phyloP scores from a whole-genome alignment of 2,113 vertebrate species.

The Uria lomvia region DNA sequence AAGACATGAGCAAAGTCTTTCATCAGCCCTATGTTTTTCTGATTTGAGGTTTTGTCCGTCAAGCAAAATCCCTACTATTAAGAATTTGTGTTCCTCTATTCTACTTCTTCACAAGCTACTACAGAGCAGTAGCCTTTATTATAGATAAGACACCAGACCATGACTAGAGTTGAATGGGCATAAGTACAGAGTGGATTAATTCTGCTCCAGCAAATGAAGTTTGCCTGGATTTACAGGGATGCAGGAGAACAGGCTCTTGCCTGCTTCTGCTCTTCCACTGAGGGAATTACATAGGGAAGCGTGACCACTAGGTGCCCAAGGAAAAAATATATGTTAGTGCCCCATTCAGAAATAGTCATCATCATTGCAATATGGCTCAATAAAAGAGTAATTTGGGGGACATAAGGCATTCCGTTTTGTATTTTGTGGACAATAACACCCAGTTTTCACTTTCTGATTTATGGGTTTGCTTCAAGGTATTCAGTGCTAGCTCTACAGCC shows the following conservation, averaged over 20 bases:
- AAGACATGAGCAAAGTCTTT: not conserved
- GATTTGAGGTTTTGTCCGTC: not conserved
- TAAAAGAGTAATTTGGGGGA: conserved; percentile 1
- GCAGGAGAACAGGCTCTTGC: not conserved
- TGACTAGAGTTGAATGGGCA: not conserved
- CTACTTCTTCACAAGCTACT: not conserved
- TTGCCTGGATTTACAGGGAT: not conserved
- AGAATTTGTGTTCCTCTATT: not conserved
- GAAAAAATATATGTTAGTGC: not conserved
- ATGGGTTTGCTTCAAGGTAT: conserved; percentile 13
- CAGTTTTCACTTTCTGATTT: conserved; percentile 2
- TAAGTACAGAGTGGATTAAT: not conserved
- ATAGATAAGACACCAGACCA: not conserved
- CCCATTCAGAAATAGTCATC: not conserved
- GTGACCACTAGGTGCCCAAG: not conserved
- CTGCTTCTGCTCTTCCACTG: not conserved
- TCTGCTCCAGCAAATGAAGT: not conserved
- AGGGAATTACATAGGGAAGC: not conserved
- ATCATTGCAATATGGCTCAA: not conserved
- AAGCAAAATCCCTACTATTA: not conserved
- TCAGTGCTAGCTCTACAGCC: conserved; percentile 1
- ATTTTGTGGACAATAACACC: not conserved
- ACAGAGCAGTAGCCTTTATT: not conserved
- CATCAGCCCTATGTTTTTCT: not conserved
- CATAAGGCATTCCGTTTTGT: not conserved